A percentile compares a stretch with the other conserved stretches of the same genome.
These are phyloP conservation scores for Podarcis raffonei DNA, from an alignment of 2,113 vertebrate genomes.

Conservation along the genomic window DNA sequence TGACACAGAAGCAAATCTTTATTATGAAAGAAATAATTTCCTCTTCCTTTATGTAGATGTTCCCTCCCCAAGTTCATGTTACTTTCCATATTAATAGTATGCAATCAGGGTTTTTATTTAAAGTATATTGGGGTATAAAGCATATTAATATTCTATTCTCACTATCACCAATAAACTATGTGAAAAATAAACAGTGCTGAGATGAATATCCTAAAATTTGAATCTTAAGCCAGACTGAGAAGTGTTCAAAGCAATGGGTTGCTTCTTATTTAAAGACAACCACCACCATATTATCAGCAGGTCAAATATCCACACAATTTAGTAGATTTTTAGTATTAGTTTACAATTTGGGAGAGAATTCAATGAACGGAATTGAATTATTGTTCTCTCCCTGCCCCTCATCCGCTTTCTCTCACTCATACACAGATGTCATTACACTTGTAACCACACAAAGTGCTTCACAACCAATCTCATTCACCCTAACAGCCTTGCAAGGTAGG, in stretches of 20 bases:
- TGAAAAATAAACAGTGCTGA: neutral
- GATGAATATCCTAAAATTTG: neutral
- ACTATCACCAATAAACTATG: neutral
- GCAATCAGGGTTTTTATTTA: neutral
- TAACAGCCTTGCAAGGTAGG: neutral
- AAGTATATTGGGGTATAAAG: neutral
- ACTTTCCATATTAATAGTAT: constrained; percentile 6
- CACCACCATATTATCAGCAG: neutral
- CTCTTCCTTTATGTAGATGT: neutral
- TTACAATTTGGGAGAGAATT: neutral
- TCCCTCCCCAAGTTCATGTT: neutral
- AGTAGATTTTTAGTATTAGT: neutral
- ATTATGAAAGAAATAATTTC: neutral
- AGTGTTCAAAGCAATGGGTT: neutral
- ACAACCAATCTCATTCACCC: neutral
- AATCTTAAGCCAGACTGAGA: neutral
- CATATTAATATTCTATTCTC: neutral
- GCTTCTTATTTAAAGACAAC: neutral
- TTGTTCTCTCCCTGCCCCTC: neutral
- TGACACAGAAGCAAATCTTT: constrained; percentile 43
- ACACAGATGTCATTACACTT: neutral
- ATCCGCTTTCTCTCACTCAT: neutral
- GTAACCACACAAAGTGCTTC: neutral
- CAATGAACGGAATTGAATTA: neutral
- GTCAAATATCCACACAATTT: neutral